Evolutionary conservation across 1,140 invertebrate genomes (phyloP), one percentile per base, ranked within the genome.

Genomic region (Zelostemma sp.): DNA sequence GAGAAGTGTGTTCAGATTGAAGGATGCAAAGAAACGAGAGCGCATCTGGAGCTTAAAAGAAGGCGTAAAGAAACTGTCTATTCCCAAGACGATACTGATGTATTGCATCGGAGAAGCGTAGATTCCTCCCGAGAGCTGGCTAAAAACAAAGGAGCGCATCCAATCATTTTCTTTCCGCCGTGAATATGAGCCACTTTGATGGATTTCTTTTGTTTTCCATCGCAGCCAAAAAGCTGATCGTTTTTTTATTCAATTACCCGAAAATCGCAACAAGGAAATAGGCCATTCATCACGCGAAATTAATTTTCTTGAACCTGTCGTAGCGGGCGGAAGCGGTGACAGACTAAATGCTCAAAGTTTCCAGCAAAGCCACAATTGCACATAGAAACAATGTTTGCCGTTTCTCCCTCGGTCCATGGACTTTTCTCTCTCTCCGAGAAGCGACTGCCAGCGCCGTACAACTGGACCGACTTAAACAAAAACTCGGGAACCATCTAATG

Each of bases 291-390:
- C 61, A 74, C 65, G 65, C 48, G 54, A 68, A 71, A 71, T 74
- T 68, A 74, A 74, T 70, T 74, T 74, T 70, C 72, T 71, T 70
- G 56, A 57, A 45, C 59, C 45, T 40, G 51, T 61, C 55, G 46
- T 57, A 58, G 58, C 53, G n/a, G 64, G 55, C 65, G 46, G 64
- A 58, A 68, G 53, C 62, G 71, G 62, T 49, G 74, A 75, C 74
- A 71, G 62, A 53, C 59, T 73, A 73, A 75, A 75, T 75, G 74
- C 53, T 14, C 62, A 73, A 75, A 75, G 73, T 75, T 75, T 73
- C 62, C 69, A 19, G 45, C 15, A 51, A 66, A 75, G 73, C 70
- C 69, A 58, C 73, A 75, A 75, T 75, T 72, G 62, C 67, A 68
- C 62, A 73, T 65, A 73, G 67, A 75, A 66, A 68, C 70, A 71